Evolutionary conservation across 1,140 invertebrate genomes (phyloP).

Genomic region (Octopus sinensis): DNA sequence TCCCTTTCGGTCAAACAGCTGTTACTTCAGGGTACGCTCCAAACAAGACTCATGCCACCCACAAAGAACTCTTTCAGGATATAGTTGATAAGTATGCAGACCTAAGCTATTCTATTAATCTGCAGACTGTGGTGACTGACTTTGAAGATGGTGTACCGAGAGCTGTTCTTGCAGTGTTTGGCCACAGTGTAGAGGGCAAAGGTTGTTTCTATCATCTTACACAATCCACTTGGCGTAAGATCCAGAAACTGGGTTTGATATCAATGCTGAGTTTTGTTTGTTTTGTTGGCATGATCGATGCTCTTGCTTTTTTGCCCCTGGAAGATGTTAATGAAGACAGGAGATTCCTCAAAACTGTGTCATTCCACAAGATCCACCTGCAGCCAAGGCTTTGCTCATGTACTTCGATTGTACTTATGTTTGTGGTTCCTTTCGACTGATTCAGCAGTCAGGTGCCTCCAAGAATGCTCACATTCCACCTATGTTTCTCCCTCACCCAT

Average conservation of each 20-base stretch:
- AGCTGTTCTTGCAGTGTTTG: constrained; percentile 18
- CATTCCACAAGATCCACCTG: constrained; percentile 13
- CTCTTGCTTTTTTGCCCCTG: constrained; percentile 22
- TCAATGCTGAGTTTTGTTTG: constrained; percentile 20
- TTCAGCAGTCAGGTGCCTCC: too few relatives aligned
- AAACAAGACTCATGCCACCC: background rate
- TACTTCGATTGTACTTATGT: background rate
- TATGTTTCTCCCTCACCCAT: too few relatives aligned
- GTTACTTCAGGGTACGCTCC: too few relatives aligned
- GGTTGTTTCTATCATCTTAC: constrained; percentile 22
- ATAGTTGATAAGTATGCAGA: constrained; percentile 21
- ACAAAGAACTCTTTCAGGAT: constrained; percentile 10
- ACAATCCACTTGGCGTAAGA: constrained; percentile 20
- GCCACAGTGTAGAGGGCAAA: constrained; percentile 1
- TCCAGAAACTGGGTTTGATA: constrained; percentile 25
- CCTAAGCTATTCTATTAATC: constrained; percentile 4
- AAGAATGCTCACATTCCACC: too few relatives aligned
- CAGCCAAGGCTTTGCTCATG: constrained; percentile 7
- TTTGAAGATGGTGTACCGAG: constrained; percentile 24
- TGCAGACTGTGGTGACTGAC: constrained; percentile 23
- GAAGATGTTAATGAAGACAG: constrained; percentile 15
- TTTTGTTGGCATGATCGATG: constrained; percentile 24
- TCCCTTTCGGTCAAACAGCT: too few relatives aligned
- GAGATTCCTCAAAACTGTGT: constrained; percentile 1
- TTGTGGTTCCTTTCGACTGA: background rate